phyloP scores from a whole-genome alignment of 2,113 vertebrate species.

The Chlorodrepanis virens region DNA sequence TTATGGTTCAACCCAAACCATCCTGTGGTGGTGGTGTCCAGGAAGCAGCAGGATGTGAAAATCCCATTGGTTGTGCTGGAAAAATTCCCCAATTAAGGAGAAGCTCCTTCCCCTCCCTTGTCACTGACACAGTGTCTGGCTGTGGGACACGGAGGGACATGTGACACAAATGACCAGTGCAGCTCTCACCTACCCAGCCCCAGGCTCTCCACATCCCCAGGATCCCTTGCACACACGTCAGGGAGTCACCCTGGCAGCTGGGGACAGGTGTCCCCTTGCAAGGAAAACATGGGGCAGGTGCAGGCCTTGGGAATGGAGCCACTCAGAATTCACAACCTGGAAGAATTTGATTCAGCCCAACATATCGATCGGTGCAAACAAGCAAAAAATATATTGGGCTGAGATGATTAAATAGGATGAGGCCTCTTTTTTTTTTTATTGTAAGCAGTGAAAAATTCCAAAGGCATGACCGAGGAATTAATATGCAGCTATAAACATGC shows the following conservation, averaged over 20 bases:
- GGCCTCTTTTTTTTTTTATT: not conserved
- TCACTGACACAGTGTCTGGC: accelerated
- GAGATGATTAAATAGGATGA: not conserved
- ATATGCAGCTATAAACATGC: not conserved
- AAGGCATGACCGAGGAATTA: not conserved
- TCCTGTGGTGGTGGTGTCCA: not conserved
- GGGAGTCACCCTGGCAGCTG: not conserved
- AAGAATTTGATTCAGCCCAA: not conserved
- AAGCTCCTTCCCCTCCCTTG: accelerated
- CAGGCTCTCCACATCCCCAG: not conserved
- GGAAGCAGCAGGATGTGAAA: not conserved
- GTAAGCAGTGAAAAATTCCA: not conserved
- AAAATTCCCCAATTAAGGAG: accelerated
- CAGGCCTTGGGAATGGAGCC: not conserved
- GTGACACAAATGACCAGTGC: not conserved
- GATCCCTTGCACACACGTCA: constrained; percentile 2
- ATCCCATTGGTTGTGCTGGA: accelerated
- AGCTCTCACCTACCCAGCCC: not conserved
- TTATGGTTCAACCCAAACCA: not conserved
- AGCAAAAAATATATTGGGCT: not conserved
- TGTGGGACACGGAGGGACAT: not conserved
- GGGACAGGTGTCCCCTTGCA: constrained; percentile 32
- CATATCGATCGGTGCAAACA: not conserved
- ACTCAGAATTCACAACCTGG: not conserved
- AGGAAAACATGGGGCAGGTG: constrained; percentile 62